These are phyloP conservation scores for Mus spretus DNA, from an alignment of 2,797 vertebrate species.

Conservation along the genomic window DNA sequence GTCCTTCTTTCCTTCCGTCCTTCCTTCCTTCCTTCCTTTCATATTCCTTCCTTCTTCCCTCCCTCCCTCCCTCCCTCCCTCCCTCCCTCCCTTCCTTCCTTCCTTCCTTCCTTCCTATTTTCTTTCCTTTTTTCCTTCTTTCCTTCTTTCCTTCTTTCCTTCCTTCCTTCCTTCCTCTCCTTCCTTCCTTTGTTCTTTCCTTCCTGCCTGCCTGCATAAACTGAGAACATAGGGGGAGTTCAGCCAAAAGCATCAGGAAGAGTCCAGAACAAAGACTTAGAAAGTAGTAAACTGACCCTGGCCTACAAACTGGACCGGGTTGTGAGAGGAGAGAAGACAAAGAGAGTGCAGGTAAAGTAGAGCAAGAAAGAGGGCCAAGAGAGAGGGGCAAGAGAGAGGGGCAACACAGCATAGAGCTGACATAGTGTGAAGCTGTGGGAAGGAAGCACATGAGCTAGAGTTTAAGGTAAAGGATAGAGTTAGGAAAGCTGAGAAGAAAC, in stretches of 20 bases:
- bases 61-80: too few species aligned
- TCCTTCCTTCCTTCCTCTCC: too few species aligned
- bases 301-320: not conserved
- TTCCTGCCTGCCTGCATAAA: not conserved
- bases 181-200: not conserved
- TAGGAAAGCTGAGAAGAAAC: not conserved
- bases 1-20: too few species aligned
- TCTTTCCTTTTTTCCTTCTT: too few species aligned
- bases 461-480: not conserved
- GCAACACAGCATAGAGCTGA: not conserved
- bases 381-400: not conserved
- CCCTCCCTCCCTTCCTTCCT: too few species aligned
- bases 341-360: not conserved
- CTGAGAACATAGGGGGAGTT: not conserved
- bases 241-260: not conserved
- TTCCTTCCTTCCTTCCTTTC: not conserved
- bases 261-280: not conserved
- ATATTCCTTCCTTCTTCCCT: too few species aligned
- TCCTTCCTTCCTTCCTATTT: too few species aligned
- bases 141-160: too few species aligned
- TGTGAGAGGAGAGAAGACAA: not conserved
- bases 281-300: not conserved
- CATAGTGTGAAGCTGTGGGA: not conserved
- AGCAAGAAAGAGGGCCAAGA: not conserved
- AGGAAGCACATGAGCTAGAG: not conserved